A percentile compares a stretch with the other conserved stretches of the same genome.
These are phyloP conservation scores for Hymenopus coronatus DNA, from an alignment of 2,888 invertebrate genomes.

Conservation along the genomic window DNA sequence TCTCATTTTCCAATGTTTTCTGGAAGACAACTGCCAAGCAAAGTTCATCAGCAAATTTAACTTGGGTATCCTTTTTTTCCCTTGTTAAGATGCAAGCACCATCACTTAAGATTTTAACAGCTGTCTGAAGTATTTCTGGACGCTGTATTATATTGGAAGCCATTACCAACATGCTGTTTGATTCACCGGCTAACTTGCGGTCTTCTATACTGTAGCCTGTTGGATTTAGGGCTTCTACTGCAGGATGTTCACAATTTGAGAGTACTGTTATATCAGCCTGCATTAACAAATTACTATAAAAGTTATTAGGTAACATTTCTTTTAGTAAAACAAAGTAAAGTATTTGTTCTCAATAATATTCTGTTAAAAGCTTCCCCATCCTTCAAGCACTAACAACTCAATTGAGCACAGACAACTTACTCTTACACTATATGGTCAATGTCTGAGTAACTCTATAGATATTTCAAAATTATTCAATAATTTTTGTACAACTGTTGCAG, in stretches of 20 bases:
- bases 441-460: no score
- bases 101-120: slow-evolving; percentile 53
- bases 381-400: no score
- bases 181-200: slow-evolving; percentile 56
- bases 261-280: slow-evolving; percentile 64
- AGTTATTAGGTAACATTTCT: no score
- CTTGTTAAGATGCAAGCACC: slow-evolving; percentile 61
- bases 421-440: no score
- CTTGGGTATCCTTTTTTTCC: slow-evolving; percentile 53
- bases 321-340: no score
- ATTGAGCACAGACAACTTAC: no score
- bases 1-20: slow-evolving; percentile 53
- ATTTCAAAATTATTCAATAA: no score
- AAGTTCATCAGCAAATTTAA: slow-evolving; percentile 45
- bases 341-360: no score
- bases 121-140: slow-evolving; percentile 52
- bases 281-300: slow-evolving; percentile 39
- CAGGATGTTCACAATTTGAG: slow-evolving; percentile 40
- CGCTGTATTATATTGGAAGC: slow-evolving; percentile 54
- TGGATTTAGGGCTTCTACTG: slow-evolving; percentile 50
- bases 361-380: no score
- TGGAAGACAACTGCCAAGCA: slow-evolving; percentile 37
- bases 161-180: slow-evolving; percentile 51
- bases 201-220: slow-evolving; percentile 51
- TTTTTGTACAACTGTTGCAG: no score